phyloP scores from a whole-genome alignment of 2,797 vertebrate genomes.

The Eulemur albifrons region DNA sequence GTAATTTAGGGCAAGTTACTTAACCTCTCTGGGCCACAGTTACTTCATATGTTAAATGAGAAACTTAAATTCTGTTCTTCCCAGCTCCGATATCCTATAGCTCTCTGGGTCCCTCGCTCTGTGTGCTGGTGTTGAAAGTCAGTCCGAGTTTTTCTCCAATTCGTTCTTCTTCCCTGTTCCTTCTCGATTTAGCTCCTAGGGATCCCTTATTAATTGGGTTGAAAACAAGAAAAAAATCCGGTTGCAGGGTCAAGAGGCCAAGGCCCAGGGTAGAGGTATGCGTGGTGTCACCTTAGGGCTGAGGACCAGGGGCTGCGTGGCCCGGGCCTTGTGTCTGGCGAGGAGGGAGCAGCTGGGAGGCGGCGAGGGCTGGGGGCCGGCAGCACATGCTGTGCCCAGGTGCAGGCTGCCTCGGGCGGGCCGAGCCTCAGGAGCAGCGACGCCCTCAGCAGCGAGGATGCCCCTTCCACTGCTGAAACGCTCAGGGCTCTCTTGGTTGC shows the following conservation, averaged over 20 bases:
- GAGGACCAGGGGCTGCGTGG: not conserved
- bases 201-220: not conserved
- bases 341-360: not conserved
- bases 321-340: not conserved
- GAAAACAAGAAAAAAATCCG: not conserved
- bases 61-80: not conserved
- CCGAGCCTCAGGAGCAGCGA: not conserved
- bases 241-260: too few species aligned
- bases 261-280: too few species aligned
- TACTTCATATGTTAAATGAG: not conserved
- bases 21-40: not conserved
- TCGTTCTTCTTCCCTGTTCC: not conserved
- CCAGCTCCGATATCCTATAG: rapidly evolving
- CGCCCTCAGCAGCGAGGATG: not conserved
- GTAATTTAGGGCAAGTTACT: not conserved
- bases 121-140: not conserved
- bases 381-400: not conserved
- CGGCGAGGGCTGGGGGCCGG: not conserved
- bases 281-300: not conserved
- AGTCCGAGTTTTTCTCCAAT: too few species aligned
- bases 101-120: not conserved
- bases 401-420: not conserved
- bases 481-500: not conserved
- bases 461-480: not conserved
- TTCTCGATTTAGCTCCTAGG: not conserved